phyloP scores from a whole-genome alignment of 1,140 invertebrate genomes.

The Drepana arcuata region DNA sequence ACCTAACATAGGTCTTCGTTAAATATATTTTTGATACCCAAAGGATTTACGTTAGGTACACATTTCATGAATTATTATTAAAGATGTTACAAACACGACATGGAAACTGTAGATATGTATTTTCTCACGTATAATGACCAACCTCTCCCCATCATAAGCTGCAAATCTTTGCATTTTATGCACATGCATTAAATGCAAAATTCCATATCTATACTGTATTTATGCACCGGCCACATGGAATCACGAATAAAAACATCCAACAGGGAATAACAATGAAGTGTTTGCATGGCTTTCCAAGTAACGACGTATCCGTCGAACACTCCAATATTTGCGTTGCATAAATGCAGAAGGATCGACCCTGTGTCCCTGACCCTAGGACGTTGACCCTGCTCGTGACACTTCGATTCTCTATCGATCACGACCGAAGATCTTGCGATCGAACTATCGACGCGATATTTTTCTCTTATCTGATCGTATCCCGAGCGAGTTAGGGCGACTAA shows the following conservation, averaged over 20 bases:
- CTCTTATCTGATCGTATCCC: conserved; percentile 55
- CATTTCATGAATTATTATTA: too few relatives aligned
- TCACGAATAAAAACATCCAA: conserved; percentile 24
- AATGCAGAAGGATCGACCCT: conserved; percentile 47
- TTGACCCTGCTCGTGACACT: conserved; percentile 64
- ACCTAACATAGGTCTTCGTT: too few relatives aligned
- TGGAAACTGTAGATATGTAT: too few relatives aligned
- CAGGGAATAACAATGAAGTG: conserved; percentile 56
- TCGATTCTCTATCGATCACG: conserved; percentile 68
- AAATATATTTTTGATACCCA: too few relatives aligned
- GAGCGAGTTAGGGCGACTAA: conserved; percentile 24
- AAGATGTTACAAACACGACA: too few relatives aligned
- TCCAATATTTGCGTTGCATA: conserved; percentile 57
- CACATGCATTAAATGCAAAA: too few relatives aligned
- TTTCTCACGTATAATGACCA: too few relatives aligned
- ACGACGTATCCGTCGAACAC: conserved; percentile 49
- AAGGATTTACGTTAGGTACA: too few relatives aligned
- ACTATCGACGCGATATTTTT: conserved; percentile 56
- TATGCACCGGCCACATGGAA: too few relatives aligned
- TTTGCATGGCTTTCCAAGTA: conserved; percentile 61
- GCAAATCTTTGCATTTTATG: too few relatives aligned
- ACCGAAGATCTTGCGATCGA: conserved; percentile 53
- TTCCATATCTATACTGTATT: too few relatives aligned
- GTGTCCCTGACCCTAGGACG: conserved; percentile 61
- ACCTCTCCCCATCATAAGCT: too few relatives aligned